These are phyloP conservation scores for Sciaenops ocellatus DNA, from an alignment of 2,797 vertebrate species.

Conservation along the genomic window DNA sequence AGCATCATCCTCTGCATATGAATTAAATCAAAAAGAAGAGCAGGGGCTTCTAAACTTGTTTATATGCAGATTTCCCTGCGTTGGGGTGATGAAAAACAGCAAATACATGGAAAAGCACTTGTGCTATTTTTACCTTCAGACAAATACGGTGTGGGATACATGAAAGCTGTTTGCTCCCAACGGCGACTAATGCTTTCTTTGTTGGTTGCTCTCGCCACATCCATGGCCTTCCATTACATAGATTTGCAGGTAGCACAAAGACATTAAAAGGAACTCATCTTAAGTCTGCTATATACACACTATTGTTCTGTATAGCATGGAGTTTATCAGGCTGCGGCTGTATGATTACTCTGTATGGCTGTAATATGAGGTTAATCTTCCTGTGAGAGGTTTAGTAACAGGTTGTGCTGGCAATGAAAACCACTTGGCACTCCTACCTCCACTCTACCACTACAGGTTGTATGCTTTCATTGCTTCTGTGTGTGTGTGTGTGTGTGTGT, in stretches of 20 bases:
- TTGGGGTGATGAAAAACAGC: conserved; percentile 65
- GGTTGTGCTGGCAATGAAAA: conserved; percentile 51
- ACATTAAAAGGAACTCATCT: conserved; percentile 50
- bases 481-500: neutral
- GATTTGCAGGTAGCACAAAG: conserved; percentile 57
- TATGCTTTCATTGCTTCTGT: conserved; percentile 18
- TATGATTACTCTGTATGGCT: conserved; percentile 47
- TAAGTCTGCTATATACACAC: conserved; percentile 34
- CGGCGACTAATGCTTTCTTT: conserved; percentile 47
- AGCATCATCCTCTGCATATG: conserved; percentile 55
- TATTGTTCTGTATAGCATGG: conserved; percentile 38
- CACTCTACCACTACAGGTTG: conserved; percentile 7
- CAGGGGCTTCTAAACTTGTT: conserved; percentile 70
- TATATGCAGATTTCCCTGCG: conserved; percentile 71
- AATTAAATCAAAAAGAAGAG: conserved; percentile 65
- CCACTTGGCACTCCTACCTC: conserved; percentile 38
- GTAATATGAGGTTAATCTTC: conserved; percentile 60
- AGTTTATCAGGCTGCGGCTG: conserved; percentile 22
- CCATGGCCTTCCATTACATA: conserved; percentile 44
- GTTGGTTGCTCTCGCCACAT: conserved; percentile 41
- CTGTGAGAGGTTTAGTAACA: conserved; percentile 57
- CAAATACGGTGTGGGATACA: conserved; percentile 44
- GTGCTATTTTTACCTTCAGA: conserved; percentile 67
- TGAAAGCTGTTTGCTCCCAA: conserved; percentile 58
- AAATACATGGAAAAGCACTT: conserved; percentile 55